These are phyloP conservation scores for Pangasianodon hypophthalmus DNA, from an alignment of 2,113 vertebrate genomes.

Conservation along the genomic window DNA sequence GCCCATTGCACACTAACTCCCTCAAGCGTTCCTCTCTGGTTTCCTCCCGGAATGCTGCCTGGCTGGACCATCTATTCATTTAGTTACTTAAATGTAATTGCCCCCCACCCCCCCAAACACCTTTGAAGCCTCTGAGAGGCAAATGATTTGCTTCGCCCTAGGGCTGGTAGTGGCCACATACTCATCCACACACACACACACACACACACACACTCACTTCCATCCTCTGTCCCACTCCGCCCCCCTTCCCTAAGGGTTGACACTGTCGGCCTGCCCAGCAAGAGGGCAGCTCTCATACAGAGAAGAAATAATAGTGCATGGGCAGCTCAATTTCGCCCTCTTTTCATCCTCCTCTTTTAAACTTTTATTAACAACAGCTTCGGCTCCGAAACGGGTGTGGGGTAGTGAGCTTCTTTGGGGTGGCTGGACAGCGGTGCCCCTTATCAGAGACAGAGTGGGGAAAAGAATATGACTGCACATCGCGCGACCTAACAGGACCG, in stretches of 20 bases:
- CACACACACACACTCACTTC: constrained; percentile 37
- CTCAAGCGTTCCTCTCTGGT: constrained; percentile 77
- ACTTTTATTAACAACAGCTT: constrained; percentile 86
- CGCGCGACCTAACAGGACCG: constrained; percentile 5
- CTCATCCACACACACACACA: constrained; percentile 72
- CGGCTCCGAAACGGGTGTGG: constrained; percentile 71
- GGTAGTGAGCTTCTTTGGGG: constrained; percentile 49
- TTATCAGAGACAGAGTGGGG: constrained; percentile 66
- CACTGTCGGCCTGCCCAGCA: constrained; percentile 73
- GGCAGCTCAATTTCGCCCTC: constrained; percentile 82
- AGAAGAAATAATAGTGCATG: constrained; percentile 81
- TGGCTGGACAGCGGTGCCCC: constrained; percentile 37
- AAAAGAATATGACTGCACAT: constrained; percentile 50
- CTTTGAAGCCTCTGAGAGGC: constrained; percentile 83
- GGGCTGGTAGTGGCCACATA: constrained; percentile 76
- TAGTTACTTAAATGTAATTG: constrained; percentile 86
- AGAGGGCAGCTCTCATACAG: constrained; percentile 82
- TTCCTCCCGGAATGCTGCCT: constrained; percentile 75
- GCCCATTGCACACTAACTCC: constrained; percentile 70
- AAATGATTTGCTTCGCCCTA: constrained; percentile 81
- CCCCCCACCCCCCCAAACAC: constrained; percentile 25
- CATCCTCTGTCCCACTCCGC: constrained; percentile 37
- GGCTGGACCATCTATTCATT: constrained; percentile 83
- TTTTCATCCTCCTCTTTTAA: constrained; percentile 83
- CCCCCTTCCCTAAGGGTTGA: constrained; percentile 59